Percentiles rank a stretch among this genome's conserved stretches.
phyloP scores from a whole-genome alignment of 2,888 invertebrate genomes.

The Pharmacophagus antenor region DNA sequence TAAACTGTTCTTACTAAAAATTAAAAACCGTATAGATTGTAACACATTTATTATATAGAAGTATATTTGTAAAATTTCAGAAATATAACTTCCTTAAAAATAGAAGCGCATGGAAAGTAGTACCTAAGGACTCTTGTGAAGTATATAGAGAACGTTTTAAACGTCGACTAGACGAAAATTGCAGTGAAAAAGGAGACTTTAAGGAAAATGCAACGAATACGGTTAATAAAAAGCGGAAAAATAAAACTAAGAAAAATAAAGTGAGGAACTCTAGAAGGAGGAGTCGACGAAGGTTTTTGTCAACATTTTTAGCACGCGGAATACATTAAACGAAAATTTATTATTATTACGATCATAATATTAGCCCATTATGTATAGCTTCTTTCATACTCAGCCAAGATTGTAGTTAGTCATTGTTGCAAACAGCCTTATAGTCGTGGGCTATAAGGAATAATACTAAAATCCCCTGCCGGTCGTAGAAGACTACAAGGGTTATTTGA shows the following conservation, averaged over 20 bases:
- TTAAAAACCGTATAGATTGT: too few species aligned
- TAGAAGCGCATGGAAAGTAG: conserved; percentile 48
- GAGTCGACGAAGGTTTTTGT: conserved; percentile 12
- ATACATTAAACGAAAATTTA: neutral
- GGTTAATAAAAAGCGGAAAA: conserved; percentile 18
- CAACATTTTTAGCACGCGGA: neutral
- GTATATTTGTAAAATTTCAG: conserved; percentile 36
- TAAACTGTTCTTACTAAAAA: too few species aligned
- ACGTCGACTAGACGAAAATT: conserved; percentile 33
- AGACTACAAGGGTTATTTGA: too few species aligned
- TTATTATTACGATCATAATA: neutral
- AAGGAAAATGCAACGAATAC: conserved; percentile 28
- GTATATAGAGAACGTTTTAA: conserved; percentile 50
- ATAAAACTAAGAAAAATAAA: conserved; percentile 15
- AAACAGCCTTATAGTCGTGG: too few species aligned
- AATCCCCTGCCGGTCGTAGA: too few species aligned
- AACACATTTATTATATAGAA: neutral
- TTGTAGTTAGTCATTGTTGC: too few species aligned
- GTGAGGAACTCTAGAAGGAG: conserved; percentile 22
- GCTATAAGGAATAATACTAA: too few species aligned
- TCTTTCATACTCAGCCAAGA: too few species aligned
- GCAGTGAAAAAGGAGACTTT: conserved; percentile 23
- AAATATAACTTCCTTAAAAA: conserved; percentile 40
- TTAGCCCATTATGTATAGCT: too few species aligned
- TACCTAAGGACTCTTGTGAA: conserved; percentile 62